Base-by-base conservation (phyloP, 2,113 vertebrate species). In the Apteryx owenii region DNA sequence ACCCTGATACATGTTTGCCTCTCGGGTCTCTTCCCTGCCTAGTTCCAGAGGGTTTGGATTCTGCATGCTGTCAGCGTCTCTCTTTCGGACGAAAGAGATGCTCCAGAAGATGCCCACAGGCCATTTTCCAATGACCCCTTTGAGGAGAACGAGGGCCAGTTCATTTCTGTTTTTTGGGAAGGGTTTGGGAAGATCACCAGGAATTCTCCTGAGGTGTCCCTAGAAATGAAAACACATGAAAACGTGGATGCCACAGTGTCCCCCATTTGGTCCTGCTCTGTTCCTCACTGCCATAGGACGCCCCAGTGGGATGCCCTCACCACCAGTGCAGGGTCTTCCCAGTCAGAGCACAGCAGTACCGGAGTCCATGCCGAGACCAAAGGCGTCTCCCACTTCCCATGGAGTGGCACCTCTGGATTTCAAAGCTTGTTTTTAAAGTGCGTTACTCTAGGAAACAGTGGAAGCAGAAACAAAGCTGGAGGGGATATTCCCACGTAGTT, bases 351-450 rank as follows among this genome's bases (percentile, higher is more conserved):
- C 61, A 90, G 89, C 83, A 71, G 54, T 68, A 22, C 51, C 50
- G 40, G 10, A 8, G 14, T 8, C 72, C 77, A 42, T 75, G 83
- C 80, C 92, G 83, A 86, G 50, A 80, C 40, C 46, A 50, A 76
- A 90, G 76, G 65, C 33, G 5, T 88, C 76, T 88, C 84, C 69
- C 36, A 28, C 31, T 91, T 95, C 81, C 75, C 56, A 61, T 56
- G 56, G 33, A 91, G 70, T 69, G 51, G n/a, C 84, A 76, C 83
- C 60, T 89, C 77, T 87, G 69, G 61, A 68, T 91, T 95, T 89
- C 83, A 94, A 64, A 91, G 84, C 65, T 75, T n/a, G 29, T 76
- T 91, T 40, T 83, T 94, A 26, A 84, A 70, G 10, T 31, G 46
- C 70, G 50, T 68, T 84, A 64, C 6, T 4, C 38, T 80, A 91